Evolutionary conservation across 2,797 vertebrate species (phyloP).

Genomic region (Gobio occitaniae): DNA sequence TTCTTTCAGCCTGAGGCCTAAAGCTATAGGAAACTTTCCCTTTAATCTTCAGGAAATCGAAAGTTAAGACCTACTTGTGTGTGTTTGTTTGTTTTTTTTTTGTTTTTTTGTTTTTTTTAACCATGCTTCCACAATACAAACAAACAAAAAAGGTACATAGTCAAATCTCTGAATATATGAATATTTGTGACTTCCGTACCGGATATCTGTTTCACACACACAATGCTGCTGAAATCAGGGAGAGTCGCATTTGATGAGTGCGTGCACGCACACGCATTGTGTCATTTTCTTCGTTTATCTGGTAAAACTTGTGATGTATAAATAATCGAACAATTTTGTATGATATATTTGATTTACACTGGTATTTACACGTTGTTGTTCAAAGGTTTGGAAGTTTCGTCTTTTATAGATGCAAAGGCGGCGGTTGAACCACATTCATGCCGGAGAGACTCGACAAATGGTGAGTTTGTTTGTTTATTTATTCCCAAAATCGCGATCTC

Average conservation of each 20-base stretch:
- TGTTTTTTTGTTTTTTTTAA: no score
- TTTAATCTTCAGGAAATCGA: conserved; percentile 36
- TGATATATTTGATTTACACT: neutral
- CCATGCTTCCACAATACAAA: no score
- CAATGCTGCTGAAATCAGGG: neutral
- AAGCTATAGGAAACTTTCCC: neutral
- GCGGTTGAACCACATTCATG: neutral
- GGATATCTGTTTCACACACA: neutral
- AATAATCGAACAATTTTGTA: neutral
- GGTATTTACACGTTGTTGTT: neutral
- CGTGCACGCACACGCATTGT: neutral
- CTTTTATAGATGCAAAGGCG: neutral
- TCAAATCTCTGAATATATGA: no score
- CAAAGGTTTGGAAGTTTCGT: neutral
- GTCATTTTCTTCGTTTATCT: neutral
- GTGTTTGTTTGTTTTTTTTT: no score
- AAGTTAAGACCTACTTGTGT: neutral
- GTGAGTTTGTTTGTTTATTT: neutral
- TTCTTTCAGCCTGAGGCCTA: no score
- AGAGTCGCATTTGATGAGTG: neutral
- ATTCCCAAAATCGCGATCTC: neutral
- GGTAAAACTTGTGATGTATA: neutral
- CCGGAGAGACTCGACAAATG: neutral
- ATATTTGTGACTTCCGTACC: no score
- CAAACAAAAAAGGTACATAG: no score